Conservation (phyloP, 1,140 invertebrate species). For the Apis florea region DNA sequence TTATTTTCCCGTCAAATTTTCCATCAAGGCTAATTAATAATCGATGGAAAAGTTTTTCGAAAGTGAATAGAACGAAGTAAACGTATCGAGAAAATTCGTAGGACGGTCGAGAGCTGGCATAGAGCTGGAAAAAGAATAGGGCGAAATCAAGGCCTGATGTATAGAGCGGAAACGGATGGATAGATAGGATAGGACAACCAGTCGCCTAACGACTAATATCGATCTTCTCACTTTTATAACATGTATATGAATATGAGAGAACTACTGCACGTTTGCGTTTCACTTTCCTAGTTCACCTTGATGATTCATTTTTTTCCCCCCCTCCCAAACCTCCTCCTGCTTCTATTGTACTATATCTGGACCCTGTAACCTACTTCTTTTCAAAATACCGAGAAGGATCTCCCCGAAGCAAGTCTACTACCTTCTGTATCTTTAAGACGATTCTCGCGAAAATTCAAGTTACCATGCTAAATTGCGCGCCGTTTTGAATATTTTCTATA, state of each 20-base stretch:
- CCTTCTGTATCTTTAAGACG: neutral
- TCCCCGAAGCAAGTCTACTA: neutral
- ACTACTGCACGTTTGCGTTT: constrained; percentile 16
- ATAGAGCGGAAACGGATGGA: constrained; percentile 8
- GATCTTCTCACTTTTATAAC: constrained; percentile 64
- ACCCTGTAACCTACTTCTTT: constrained; percentile 49
- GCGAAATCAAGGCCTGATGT: neutral
- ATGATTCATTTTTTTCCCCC: neutral
- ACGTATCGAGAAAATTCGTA: neutral
- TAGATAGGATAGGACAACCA: constrained; percentile 4
- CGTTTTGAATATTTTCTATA: neutral
- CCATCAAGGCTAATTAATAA: too few species aligned
- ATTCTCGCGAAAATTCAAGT: neutral
- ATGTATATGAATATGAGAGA: constrained; percentile 32
- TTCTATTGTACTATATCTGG: constrained; percentile 28
- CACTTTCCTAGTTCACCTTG: constrained; percentile 24
- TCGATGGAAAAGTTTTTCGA: too few species aligned
- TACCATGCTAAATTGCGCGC: neutral
- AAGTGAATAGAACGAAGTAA: too few species aligned
- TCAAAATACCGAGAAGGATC: constrained; percentile 11
- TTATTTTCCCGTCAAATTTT: neutral
- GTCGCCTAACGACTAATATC: constrained; percentile 56
- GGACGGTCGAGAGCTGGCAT: neutral
- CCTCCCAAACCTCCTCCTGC: neutral
- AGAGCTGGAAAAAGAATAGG: neutral